Conservation (phyloP, 2,797 vertebrate species). For the Notolepis coatsorum region DNA sequence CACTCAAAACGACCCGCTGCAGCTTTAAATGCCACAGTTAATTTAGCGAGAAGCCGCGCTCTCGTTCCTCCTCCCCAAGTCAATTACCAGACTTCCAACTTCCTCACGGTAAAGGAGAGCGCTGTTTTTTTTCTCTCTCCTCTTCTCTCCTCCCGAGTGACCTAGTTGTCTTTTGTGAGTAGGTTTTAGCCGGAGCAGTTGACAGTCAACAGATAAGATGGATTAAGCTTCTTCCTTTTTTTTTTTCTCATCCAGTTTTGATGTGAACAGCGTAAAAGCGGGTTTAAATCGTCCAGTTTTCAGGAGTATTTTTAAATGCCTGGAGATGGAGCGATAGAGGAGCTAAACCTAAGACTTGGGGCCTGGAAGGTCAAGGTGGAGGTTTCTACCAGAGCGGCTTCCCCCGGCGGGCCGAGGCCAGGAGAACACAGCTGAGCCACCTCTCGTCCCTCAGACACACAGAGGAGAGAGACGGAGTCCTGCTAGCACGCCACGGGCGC, state of each 20-base stretch:
- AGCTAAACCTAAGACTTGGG: slow-evolving; percentile 82
- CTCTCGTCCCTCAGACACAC: slow-evolving; percentile 60
- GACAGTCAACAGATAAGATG: slow-evolving; percentile 92
- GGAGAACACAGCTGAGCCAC: too few species aligned
- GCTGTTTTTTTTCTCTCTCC: slow-evolving; percentile 61
- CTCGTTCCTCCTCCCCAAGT: slow-evolving; percentile 75
- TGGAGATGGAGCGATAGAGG: slow-evolving; percentile 84
- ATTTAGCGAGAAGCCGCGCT: slow-evolving; percentile 59
- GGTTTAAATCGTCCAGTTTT: slow-evolving; percentile 88
- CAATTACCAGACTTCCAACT: slow-evolving; percentile 85
- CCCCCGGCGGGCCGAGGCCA: slow-evolving; percentile 65
- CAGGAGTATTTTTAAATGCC: slow-evolving; percentile 88
- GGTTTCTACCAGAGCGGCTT: slow-evolving; percentile 70
- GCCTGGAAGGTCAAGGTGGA: slow-evolving; percentile 81
- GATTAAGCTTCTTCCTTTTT: slow-evolving; percentile 86
- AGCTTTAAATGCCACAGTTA: slow-evolving; percentile 43
- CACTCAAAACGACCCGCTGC: too few species aligned
- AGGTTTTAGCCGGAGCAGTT: slow-evolving; percentile 88
- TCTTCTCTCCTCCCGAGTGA: slow-evolving; percentile 74
- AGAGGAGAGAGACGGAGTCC: slow-evolving; percentile 70
- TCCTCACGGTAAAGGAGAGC: slow-evolving; percentile 80
- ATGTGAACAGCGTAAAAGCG: slow-evolving; percentile 88
- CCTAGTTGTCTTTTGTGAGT: slow-evolving; percentile 91
- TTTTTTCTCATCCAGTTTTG: slow-evolving; percentile 85
- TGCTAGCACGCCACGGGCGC: slow-evolving; percentile 53